These are phyloP conservation scores for Oeneis ivallda DNA, from an alignment of 2,888 invertebrate genomes.

Conservation along the genomic window DNA sequence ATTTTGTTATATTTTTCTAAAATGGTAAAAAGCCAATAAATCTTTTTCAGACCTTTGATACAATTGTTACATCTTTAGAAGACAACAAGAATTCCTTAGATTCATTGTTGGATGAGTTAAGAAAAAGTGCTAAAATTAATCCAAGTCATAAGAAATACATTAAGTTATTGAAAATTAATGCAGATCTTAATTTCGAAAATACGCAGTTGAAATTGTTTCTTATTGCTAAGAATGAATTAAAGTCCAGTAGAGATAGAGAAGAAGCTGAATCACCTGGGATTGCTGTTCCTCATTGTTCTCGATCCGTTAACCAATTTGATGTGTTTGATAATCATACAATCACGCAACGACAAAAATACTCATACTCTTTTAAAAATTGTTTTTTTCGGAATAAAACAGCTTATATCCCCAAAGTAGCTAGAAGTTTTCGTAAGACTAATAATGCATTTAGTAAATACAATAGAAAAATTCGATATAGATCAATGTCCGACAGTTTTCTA, in stretches of 20 bases:
- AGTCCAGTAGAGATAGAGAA: background rate
- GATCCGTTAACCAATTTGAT: background rate
- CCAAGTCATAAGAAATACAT: constrained; percentile 48
- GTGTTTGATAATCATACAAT: background rate
- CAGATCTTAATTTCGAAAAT: constrained; percentile 52
- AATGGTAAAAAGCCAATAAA: too few species aligned
- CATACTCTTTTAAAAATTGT: background rate
- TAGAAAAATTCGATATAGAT: constrained; percentile 4
- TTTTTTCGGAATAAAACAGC: background rate
- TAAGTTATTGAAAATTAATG: constrained; percentile 49
- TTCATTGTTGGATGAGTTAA: constrained; percentile 44
- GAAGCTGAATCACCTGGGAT: background rate
- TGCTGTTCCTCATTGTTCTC: background rate
- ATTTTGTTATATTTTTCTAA: background rate
- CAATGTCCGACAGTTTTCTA: constrained; percentile 16
- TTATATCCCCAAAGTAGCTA: background rate
- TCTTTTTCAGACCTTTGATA: constrained; percentile 48
- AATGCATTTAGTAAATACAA: background rate
- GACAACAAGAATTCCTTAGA: constrained; percentile 48
- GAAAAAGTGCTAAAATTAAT: constrained; percentile 44
- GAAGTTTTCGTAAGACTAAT: constrained; percentile 4
- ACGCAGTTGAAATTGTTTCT: constrained; percentile 49
- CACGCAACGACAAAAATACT: background rate
- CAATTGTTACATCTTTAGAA: constrained; percentile 46
- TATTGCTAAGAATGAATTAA: constrained; percentile 6